Conservation (phyloP, 2,113 vertebrate species). For the Colistium nudipinnis region DNA sequence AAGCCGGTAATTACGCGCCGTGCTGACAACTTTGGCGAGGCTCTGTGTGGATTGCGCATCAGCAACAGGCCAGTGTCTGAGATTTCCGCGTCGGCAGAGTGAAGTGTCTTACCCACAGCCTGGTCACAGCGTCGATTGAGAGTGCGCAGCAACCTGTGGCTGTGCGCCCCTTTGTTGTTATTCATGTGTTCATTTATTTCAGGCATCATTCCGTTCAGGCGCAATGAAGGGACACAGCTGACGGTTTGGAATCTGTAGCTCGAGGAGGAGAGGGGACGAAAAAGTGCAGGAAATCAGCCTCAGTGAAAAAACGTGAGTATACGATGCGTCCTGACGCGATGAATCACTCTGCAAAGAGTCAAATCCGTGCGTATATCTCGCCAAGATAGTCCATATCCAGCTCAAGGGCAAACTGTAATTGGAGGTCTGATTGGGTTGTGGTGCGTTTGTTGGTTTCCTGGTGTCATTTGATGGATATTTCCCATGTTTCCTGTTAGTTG, state of each 20-base stretch:
- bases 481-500: not conserved
- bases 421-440: constrained; percentile 46
- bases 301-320: constrained; percentile 76
- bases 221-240: constrained; percentile 81
- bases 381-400: constrained; percentile 54
- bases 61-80: constrained; percentile 47
- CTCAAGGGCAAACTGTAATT: constrained; percentile 74
- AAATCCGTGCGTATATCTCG: constrained; percentile 15
- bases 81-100: constrained; percentile 23
- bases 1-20: constrained; percentile 63
- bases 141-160: constrained; percentile 75
- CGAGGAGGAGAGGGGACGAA: constrained; percentile 61
- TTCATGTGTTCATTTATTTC: no score
- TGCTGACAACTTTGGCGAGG: constrained; percentile 65
- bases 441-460: constrained; percentile 9
- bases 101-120: constrained; percentile 36
- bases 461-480: constrained; percentile 9
- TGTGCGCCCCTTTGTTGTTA: constrained; percentile 51
- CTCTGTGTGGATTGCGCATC: constrained; percentile 61
- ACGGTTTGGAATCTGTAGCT: constrained; percentile 72
- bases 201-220: constrained; percentile 57
- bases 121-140: constrained; percentile 29
- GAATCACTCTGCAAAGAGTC: constrained; percentile 14
- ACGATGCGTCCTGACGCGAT: constrained; percentile 27
- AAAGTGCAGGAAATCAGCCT: constrained; percentile 53